Base-by-base conservation (phyloP, 1,140 invertebrate species). In the Berghia stephanieae region DNA sequence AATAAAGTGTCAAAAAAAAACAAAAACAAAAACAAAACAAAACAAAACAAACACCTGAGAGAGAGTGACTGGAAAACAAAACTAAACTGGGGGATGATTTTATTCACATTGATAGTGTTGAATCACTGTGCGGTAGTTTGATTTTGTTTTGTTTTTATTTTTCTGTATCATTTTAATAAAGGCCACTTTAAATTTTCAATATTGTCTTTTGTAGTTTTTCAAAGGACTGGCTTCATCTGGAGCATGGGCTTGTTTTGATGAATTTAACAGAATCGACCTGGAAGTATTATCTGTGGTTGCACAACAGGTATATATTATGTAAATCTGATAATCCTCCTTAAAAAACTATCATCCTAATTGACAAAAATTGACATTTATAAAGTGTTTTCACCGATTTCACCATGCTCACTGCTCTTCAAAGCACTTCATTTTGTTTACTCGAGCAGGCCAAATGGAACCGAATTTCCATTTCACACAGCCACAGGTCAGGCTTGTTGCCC, bases 191-290 rank as follows among this genome's bases (percentile, higher is more conserved):
- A 24, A 43, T 24, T 74, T 34, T 18, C 31, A 43, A 21, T 44
- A 10, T 79, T 42, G 76, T 68, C 57, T 60, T 44, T 84, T 84
- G 79, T 80, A 89, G 87, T 90, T 90, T 80, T 90, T 90, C 83
- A 90, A 90, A 82, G 90, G 90, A 68, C 79, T 90, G 38, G 90
- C 90, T 18, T 89, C 89, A 36, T 83, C 88, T n/a, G 90, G 90
- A 75, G 89, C 90, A 1, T 90, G 90, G 89, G 88, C 90, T 6
- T 90, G 90, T 81, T 90, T 90, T 83, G 90, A 90, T 80, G 90
- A 90, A 79, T 90, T 90, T 82, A 90, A 90, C 81, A 80, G 90
- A 81, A 90, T 90, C 79, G 90, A 90, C 66, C 79, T 90, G 46
- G 90, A 90, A 82, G 89, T 90, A 55, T 83, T 90, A 75, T 90